Evolutionary conservation across 1,140 invertebrate species (phyloP), one percentile per base, ranked within the genome.

Genomic region (Muscidifurax raptorellus): DNA sequence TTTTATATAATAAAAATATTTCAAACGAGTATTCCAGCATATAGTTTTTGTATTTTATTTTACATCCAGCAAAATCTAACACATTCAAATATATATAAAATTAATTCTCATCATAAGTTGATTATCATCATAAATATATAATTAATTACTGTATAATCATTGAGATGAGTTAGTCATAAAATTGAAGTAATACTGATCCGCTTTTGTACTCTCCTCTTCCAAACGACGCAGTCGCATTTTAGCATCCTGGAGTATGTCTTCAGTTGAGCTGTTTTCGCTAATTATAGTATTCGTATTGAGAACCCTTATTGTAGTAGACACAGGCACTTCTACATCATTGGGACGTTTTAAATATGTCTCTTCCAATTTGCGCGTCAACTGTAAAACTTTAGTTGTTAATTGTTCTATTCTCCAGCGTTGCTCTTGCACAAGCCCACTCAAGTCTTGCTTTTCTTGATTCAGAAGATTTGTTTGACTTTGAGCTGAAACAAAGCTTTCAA

Each of bases 181-280:
- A 86, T 90, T 91, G 28, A 90, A 86, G 74, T 91, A 93, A 87
- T 89, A 88, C 52, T 91, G 90, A 86, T 93, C 92, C 7, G 92
- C 92, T 80, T 89, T 90, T 2, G 90, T 71, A 77, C 90, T 93
- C 80, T 93, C 92, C 80, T 92, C 90, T 44, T 93, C 91, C 0
- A 93, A 74, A 1, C 91, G 86, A 64, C 88, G 91, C 0, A 93
- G 81, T 9, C 92, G 88, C 67, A 90, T 87, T 86, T 91, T 93
- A 3, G 92, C 92, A 84, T 93, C 92, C 28, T 92, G 91, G 32
- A 93, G 85, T 28, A 93, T 92, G 84, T 93, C 92, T 64, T 93
- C 92, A 0, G 92, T 92, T 0, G 92, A 93, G 85, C 92, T 93
- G 15, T 89, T 91, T 83, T 93, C 92, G 64, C 92, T 92, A 2